Conservation (phyloP, 2,797 vertebrate species). For the Ispidina picta region DNA sequence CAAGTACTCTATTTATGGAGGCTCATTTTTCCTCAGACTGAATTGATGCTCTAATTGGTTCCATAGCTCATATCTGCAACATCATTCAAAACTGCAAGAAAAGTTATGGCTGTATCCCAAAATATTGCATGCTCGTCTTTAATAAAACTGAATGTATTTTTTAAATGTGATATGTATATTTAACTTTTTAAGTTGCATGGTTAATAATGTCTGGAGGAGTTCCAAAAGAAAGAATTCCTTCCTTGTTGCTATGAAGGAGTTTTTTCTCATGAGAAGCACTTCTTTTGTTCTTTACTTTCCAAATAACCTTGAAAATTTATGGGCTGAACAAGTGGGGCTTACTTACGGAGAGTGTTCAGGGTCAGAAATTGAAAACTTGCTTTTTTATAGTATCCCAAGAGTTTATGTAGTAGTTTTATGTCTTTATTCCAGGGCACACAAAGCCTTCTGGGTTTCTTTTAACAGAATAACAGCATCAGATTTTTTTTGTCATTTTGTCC, state of each 20-base stretch:
- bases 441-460: not conserved
- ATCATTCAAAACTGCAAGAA: constrained; percentile 1
- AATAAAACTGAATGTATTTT: constrained; percentile 6
- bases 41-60: constrained; percentile 53
- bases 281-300: constrained; percentile 17
- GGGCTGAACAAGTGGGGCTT: constrained; percentile 2
- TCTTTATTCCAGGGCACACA: constrained; percentile 13
- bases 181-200: not conserved
- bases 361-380: constrained; percentile 21
- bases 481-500: not conserved
- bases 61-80: constrained; percentile 44
- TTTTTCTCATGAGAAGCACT: not conserved
- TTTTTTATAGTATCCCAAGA: constrained; percentile 48
- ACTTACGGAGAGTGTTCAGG: not conserved
- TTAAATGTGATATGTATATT: not conserved
- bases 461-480: not conserved
- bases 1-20: constrained; percentile 30
- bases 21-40: constrained; percentile 42
- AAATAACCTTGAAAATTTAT: constrained; percentile 60
- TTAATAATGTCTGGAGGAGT: not conserved
- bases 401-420: constrained; percentile 40
- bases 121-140: not conserved
- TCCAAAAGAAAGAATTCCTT: not conserved
- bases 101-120: not conserved
- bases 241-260: not conserved